Evolutionary conservation across 2,888 invertebrate genomes (phyloP).

Genomic region (Diplazon laetatorius): DNA sequence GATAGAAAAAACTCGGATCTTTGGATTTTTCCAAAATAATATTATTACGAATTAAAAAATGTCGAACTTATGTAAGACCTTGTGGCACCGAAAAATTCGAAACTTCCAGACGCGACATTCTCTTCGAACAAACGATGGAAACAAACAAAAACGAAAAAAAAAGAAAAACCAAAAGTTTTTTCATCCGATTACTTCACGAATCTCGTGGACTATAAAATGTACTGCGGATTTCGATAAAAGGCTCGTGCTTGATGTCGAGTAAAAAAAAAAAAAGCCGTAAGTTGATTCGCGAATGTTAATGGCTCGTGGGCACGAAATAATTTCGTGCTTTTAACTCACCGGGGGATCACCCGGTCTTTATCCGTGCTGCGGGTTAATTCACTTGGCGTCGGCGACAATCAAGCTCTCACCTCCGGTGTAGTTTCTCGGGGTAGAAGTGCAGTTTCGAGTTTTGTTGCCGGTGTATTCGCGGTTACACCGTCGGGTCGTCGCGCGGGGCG

Average conservation of each 20-base stretch:
- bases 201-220: no score
- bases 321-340: conserved; percentile 60
- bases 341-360: conserved; percentile 38
- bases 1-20: no score
- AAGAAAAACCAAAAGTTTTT: no score
- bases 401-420: conserved; percentile 63
- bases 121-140: no score
- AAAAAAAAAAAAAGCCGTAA: conserved; percentile 45
- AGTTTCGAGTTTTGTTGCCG: conserved; percentile 66
- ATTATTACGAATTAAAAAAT: no score
- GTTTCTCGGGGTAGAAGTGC: conserved; percentile 49
- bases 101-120: no score
- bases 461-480: conserved; percentile 52
- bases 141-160: no score
- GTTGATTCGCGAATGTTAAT: conserved; percentile 68
- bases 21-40: no score
- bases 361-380: conserved; percentile 66
- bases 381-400: conserved; percentile 70
- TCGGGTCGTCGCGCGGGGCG: conserved; percentile 1
- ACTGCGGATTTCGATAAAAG: no score
- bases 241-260: conserved; percentile 31
- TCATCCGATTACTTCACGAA: no score
- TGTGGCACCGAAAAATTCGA: no score
- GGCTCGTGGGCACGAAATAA: conserved; percentile 66
- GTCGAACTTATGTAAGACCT: no score